Evolutionary conservation across 2,888 invertebrate species (phyloP).

Genomic region (Mythimna loreyi): DNA sequence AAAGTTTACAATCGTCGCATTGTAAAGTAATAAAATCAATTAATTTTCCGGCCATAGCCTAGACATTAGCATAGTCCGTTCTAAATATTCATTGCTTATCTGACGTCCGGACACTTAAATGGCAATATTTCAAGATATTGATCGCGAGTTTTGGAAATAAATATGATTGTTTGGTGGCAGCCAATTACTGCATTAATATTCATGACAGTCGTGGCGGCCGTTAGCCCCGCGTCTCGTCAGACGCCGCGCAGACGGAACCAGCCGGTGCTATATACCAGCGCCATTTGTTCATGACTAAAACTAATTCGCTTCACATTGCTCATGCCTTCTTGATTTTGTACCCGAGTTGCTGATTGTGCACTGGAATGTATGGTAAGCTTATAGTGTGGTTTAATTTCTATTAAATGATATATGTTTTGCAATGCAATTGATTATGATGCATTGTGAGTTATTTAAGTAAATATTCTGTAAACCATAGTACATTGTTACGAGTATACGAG

Average conservation of each 20-base stretch:
- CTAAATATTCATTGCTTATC: constrained; percentile 51
- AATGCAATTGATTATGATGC: not conserved
- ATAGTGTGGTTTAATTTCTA: not conserved
- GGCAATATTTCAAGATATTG: constrained; percentile 60
- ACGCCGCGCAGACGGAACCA: constrained; percentile 47
- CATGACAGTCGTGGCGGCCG: constrained; percentile 29
- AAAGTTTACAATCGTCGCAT: constrained; percentile 41
- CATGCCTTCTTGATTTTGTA: not conserved
- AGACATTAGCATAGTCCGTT: constrained; percentile 45
- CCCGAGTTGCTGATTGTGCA: not conserved
- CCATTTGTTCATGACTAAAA: constrained; percentile 41
- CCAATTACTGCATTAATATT: constrained; percentile 58
- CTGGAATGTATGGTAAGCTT: not conserved
- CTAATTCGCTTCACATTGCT: constrained; percentile 15
- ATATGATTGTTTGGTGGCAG: constrained; percentile 55
- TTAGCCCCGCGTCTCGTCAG: constrained; percentile 48
- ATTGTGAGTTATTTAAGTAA: not conserved
- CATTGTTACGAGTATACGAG: too few relatives aligned
- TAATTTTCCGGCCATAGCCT: constrained; percentile 16
- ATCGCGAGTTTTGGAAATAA: constrained; percentile 47
- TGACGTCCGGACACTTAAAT: constrained; percentile 52
- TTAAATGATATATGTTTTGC: not conserved
- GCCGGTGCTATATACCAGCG: constrained; percentile 9
- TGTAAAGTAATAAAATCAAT: constrained; percentile 52
- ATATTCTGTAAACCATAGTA: too few relatives aligned